Conservation (phyloP, 2,113 vertebrate genomes). For the Solea solea region DNA sequence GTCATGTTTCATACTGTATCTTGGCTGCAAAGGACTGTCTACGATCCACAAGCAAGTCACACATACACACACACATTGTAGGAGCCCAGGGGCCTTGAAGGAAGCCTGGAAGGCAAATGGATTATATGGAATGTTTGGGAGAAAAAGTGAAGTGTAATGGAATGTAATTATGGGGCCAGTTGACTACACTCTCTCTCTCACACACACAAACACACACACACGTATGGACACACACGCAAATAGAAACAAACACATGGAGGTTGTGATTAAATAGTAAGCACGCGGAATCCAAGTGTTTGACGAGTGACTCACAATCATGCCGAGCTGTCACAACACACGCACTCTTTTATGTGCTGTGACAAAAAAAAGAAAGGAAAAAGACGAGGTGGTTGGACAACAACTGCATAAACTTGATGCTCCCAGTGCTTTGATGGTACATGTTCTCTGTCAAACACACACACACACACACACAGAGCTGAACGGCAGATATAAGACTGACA, state of each 20-base stretch:
- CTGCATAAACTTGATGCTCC: constrained; percentile 32
- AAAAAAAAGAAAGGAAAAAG: neutral
- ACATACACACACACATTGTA: constrained; percentile 32
- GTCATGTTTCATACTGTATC: neutral
- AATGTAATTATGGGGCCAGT: constrained; percentile 71
- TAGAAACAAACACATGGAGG: neutral
- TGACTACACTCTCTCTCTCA: constrained; percentile 26
- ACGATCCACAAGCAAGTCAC: constrained; percentile 30
- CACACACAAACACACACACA: constrained; percentile 31
- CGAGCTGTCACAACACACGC: constrained; percentile 29
- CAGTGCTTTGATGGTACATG: neutral
- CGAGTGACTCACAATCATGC: constrained; percentile 48
- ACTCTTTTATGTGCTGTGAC: constrained; percentile 25
- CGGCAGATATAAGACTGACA: neutral
- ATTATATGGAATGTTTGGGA: constrained; percentile 70
- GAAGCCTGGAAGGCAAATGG: constrained; percentile 59
- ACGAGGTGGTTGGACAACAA: constrained; percentile 45
- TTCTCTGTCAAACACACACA: constrained; percentile 17
- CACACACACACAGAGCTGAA: neutral
- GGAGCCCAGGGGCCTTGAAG: constrained; percentile 19
- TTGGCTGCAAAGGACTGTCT: neutral
- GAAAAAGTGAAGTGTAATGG: constrained; percentile 75
- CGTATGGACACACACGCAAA: constrained; percentile 16
- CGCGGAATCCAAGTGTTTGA: constrained; percentile 13
- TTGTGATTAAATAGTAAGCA: constrained; percentile 7